Percentiles rank a stretch among this genome's conserved stretches.
Conservation (phyloP, 2,113 vertebrate species). For the Oreochromis tanganicae region DNA sequence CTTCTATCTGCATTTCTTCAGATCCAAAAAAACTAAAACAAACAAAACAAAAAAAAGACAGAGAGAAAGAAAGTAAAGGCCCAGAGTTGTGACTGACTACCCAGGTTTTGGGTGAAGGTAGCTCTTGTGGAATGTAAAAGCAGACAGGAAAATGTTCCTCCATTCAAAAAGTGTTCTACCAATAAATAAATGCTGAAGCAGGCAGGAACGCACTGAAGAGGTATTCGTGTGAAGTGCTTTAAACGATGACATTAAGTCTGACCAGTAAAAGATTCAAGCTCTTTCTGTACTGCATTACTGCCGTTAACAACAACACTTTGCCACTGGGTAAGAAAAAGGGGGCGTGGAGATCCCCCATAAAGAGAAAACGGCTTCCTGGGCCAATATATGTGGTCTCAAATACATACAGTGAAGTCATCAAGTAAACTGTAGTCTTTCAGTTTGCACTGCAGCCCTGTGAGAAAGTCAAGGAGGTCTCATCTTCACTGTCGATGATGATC, state of each 20-base stretch:
- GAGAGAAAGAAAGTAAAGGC: constrained; percentile 4
- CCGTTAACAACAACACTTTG: constrained; percentile 17
- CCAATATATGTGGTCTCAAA: constrained; percentile 20
- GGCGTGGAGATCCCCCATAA: not conserved
- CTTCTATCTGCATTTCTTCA: constrained; percentile 53
- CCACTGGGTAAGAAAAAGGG: not conserved
- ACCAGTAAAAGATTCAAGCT: constrained; percentile 36
- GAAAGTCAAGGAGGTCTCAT: not conserved
- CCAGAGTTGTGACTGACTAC: constrained; percentile 61
- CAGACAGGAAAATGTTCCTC: constrained; percentile 38
- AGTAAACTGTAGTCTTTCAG: not conserved
- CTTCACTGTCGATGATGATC: constrained; percentile 2
- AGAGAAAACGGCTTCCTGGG: not conserved
- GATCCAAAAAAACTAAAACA: constrained; percentile 22
- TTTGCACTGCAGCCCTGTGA: not conserved
- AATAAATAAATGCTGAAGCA: constrained; percentile 64
- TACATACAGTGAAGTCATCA: not conserved
- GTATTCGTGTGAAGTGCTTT: constrained; percentile 72
- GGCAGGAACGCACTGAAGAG: constrained; percentile 59
- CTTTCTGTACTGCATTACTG: constrained; percentile 17
- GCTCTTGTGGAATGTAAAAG: constrained; percentile 65
- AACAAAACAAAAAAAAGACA: not conserved
- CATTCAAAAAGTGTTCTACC: constrained; percentile 15
- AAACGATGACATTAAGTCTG: constrained; percentile 43
- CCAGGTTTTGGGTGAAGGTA: constrained; percentile 41